These are phyloP conservation scores for Echinops telfairi DNA, from an alignment of 2,113 vertebrate genomes.

Conservation along the genomic window DNA sequence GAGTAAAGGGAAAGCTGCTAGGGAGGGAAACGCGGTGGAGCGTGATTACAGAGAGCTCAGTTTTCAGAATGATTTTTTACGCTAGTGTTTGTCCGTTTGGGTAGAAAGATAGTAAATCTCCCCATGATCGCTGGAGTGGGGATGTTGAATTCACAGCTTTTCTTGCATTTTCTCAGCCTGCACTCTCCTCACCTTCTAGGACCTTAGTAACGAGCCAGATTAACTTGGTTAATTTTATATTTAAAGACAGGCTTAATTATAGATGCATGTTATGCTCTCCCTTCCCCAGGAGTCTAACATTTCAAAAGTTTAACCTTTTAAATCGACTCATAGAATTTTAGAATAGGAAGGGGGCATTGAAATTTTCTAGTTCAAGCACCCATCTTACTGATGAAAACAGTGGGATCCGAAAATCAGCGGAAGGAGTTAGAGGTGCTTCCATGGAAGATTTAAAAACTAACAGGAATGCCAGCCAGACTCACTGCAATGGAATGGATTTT, in stretches of 20 bases:
- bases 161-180: background rate
- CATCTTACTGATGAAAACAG: conserved; percentile 46
- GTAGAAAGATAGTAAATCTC: conserved; percentile 3
- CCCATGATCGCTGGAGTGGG: background rate
- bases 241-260: background rate
- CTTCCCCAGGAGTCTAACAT: background rate
- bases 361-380: conserved; percentile 33
- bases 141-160: background rate
- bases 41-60: background rate
- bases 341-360: background rate
- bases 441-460: background rate
- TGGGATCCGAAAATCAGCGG: background rate
- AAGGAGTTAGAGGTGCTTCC: conserved; percentile 19
- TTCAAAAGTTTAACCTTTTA: conserved; percentile 37
- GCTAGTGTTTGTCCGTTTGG: background rate
- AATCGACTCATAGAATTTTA: conserved; percentile 40
- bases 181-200: background rate
- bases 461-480: too few relatives aligned
- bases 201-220: background rate
- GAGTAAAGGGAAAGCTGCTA: conserved; percentile 25
- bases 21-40: conserved; percentile 15
- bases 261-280: background rate
- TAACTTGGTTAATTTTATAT: conserved; percentile 9
- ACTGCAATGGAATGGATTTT: too few relatives aligned
- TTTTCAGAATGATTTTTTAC: background rate